Conservation (phyloP, 1,140 invertebrate genomes). For the Drosophila tani region DNA sequence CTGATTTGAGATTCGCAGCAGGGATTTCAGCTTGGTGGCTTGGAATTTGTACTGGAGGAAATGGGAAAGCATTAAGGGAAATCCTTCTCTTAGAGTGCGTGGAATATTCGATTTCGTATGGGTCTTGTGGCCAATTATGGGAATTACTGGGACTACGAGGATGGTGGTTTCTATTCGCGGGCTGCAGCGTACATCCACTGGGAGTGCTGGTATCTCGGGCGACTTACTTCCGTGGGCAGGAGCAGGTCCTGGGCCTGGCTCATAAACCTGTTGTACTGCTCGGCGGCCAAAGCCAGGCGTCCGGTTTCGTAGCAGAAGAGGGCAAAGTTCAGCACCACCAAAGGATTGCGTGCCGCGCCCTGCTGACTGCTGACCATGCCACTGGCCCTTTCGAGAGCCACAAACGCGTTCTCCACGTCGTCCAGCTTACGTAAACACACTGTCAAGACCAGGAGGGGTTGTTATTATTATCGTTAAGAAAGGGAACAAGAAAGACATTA, state of each 20-base stretch:
- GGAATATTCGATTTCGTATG: neutral
- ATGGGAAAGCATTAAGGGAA: neutral
- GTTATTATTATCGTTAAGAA: constrained; percentile 1
- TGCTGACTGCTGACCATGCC: constrained; percentile 34
- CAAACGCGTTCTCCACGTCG: constrained; percentile 85
- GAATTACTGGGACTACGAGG: neutral
- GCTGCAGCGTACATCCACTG: constrained; percentile 62
- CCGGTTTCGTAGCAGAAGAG: constrained; percentile 78
- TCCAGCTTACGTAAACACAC: constrained; percentile 85
- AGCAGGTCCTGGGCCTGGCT: constrained; percentile 73
- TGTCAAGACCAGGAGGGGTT: constrained; percentile 18
- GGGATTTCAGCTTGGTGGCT: constrained; percentile 78
- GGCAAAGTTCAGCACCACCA: constrained; percentile 79
- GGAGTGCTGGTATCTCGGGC: constrained; percentile 36
- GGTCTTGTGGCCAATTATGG: constrained; percentile 25
- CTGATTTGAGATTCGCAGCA: constrained; percentile 71
- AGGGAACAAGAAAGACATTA: neutral
- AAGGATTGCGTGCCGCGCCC: constrained; percentile 60
- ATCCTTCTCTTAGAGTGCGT: no score
- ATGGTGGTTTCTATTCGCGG: constrained; percentile 1
- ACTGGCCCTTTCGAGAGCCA: constrained; percentile 82
- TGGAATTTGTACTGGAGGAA: constrained; percentile 75
- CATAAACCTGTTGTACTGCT: constrained; percentile 78
- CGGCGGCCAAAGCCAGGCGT: constrained; percentile 62
- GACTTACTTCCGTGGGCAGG: constrained; percentile 83